A percentile compares a stretch with the other conserved stretches of the same genome.
phyloP scores from a whole-genome alignment of 2,113 vertebrate species.

The Orthonyx spaldingii region DNA sequence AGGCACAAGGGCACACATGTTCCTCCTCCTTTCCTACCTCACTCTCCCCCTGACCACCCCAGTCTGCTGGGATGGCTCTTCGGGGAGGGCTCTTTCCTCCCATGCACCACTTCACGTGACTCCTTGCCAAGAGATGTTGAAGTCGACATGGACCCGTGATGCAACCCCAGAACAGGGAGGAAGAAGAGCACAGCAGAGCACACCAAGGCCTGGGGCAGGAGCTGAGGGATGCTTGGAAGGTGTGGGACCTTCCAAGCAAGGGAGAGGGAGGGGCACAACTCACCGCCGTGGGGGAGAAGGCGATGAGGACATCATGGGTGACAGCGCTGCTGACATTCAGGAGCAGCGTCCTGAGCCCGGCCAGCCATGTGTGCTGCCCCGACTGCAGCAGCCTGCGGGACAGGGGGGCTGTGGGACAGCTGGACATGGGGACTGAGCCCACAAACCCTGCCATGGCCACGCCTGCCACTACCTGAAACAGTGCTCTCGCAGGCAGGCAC shows the following conservation, averaged over 20 bases:
- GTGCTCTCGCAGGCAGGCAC: background rate
- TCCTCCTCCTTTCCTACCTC: background rate
- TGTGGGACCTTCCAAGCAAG: rapidly evolving
- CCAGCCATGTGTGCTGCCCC: rapidly evolving
- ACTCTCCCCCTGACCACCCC: background rate
- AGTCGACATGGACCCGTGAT: rapidly evolving
- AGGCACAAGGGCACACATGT: rapidly evolving
- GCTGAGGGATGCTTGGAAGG: background rate
- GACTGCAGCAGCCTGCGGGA: background rate
- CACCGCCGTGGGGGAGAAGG: constrained; percentile 37
- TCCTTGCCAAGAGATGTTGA: background rate
- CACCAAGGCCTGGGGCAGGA: background rate
- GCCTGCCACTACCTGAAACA: background rate
- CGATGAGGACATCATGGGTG: constrained; percentile 7
- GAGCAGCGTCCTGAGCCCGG: background rate
- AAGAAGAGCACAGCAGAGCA: background rate
- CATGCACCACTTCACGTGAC: rapidly evolving
- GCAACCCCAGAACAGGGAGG: background rate
- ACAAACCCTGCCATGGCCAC: rapidly evolving
- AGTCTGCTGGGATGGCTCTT: background rate
- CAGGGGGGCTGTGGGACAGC: background rate
- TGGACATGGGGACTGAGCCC: rapidly evolving
- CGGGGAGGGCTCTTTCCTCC: background rate
- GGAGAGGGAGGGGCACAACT: background rate
- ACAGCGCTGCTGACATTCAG: background rate